phyloP scores from a whole-genome alignment of 2,888 invertebrate species.

The Pyrochroa serraticornis region DNA sequence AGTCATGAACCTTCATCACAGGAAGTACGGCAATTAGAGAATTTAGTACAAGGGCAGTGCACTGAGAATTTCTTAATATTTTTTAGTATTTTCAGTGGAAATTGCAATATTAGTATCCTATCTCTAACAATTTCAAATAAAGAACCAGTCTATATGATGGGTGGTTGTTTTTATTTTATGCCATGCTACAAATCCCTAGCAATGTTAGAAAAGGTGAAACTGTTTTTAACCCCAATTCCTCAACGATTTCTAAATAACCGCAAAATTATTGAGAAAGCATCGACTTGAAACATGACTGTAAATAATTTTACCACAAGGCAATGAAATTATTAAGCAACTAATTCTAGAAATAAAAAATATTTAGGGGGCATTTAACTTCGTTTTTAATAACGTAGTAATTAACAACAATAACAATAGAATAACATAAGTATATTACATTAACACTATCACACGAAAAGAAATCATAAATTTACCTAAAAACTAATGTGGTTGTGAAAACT shows the following conservation, averaged over 20 bases:
- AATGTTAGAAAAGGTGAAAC: no score
- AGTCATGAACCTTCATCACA: no score
- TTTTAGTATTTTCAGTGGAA: no score
- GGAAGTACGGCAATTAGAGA: no score
- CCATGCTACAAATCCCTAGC: no score
- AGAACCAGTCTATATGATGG: no score
- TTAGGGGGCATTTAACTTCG: background rate
- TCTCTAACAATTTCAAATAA: no score
- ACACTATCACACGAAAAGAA: constrained; percentile 15
- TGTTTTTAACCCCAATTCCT: no score
- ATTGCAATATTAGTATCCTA: no score
- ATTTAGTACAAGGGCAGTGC: no score
- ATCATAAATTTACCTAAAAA: constrained; percentile 8
- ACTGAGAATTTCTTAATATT: no score
- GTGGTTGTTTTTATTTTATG: no score
- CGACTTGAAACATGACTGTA: constrained; percentile 7
- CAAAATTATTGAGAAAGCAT: constrained; percentile 12
- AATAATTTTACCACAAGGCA: background rate
- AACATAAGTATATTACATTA: constrained; percentile 24
- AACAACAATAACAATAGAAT: constrained; percentile 25
- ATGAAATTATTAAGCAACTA: constrained; percentile 8
- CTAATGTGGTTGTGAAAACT: constrained; percentile 46
- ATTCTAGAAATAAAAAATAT: constrained; percentile 2
- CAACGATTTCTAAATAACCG: constrained; percentile 13
- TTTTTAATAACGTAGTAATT: constrained; percentile 22